phyloP scores from a whole-genome alignment of 2,888 invertebrate species.

The Palloptera scutellata region DNA sequence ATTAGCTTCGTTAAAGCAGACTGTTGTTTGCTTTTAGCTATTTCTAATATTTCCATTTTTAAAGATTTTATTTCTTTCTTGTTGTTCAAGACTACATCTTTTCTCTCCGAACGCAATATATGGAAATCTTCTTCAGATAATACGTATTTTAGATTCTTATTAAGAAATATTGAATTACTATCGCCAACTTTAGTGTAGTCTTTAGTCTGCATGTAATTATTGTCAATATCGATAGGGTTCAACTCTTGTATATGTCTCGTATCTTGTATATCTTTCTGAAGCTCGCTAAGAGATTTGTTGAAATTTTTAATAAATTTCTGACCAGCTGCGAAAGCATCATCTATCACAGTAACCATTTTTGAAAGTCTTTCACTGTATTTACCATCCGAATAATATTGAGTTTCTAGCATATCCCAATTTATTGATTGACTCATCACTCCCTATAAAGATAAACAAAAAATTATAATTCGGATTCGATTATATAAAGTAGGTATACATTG shows the following conservation, averaged over 20 bases:
- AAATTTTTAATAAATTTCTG: conserved; percentile 77
- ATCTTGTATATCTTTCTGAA: conserved; percentile 61
- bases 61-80: not conserved
- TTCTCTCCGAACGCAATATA: not conserved
- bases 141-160: not conserved
- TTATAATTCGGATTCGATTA: not conserved
- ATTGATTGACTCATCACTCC: conserved; percentile 96
- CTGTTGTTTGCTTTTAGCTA: conserved; percentile 13
- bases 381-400: conserved; percentile 84
- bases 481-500: too few species aligned
- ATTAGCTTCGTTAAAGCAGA: conserved; percentile 60
- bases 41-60: not conserved
- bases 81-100: not conserved
- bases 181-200: not conserved
- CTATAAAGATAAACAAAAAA: conserved; percentile 65
- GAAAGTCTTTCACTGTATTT: conserved; percentile 82
- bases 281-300: conserved; percentile 65
- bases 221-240: conserved; percentile 3
- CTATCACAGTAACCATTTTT: conserved; percentile 85
- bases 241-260: conserved; percentile 22
- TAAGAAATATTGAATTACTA: conserved; percentile 46
- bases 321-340: conserved; percentile 77
- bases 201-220: conserved; percentile 14
- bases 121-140: not conserved
- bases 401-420: conserved; percentile 90